Conservation (phyloP, 2,797 vertebrate species). For the Lacerta agilis region DNA sequence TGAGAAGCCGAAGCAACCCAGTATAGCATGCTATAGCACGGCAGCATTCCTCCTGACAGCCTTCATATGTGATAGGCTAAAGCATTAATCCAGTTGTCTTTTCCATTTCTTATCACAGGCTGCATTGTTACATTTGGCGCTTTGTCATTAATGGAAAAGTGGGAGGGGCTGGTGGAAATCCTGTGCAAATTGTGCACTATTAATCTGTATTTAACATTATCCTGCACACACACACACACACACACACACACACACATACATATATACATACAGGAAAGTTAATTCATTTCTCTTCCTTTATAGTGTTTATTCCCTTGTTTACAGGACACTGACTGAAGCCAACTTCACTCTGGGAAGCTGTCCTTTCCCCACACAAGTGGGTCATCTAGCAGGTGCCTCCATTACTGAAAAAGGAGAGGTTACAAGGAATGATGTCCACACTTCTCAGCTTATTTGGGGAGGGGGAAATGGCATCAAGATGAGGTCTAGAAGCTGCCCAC, state of each 20-base stretch:
- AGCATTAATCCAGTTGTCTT: constrained; percentile 59
- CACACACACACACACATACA: too few species aligned
- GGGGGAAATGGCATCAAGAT: not conserved
- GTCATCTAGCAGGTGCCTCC: too few species aligned
- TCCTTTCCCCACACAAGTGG: not conserved
- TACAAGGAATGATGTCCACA: not conserved
- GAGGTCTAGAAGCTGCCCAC: not conserved
- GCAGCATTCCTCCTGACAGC: constrained; percentile 54
- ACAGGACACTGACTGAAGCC: not conserved
- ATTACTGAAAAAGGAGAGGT: not conserved
- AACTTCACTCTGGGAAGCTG: not conserved
- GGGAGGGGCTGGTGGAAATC: constrained; percentile 12
- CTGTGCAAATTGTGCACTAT: constrained; percentile 10
- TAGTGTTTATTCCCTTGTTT: constrained; percentile 13
- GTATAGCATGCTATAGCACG: constrained; percentile 43
- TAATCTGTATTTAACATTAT: constrained; percentile 37
- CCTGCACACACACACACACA: not conserved
- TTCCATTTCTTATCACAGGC: constrained; percentile 47
- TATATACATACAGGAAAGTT: not conserved
- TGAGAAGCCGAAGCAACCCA: constrained; percentile 74
- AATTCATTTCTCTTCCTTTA: constrained; percentile 26
- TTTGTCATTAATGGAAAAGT: constrained; percentile 48
- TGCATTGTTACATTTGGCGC: constrained; percentile 24
- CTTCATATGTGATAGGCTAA: constrained; percentile 52
- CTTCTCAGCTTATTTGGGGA: not conserved